phyloP scores from a whole-genome alignment of 1,140 invertebrate species.

The Drosophila navojoa region DNA sequence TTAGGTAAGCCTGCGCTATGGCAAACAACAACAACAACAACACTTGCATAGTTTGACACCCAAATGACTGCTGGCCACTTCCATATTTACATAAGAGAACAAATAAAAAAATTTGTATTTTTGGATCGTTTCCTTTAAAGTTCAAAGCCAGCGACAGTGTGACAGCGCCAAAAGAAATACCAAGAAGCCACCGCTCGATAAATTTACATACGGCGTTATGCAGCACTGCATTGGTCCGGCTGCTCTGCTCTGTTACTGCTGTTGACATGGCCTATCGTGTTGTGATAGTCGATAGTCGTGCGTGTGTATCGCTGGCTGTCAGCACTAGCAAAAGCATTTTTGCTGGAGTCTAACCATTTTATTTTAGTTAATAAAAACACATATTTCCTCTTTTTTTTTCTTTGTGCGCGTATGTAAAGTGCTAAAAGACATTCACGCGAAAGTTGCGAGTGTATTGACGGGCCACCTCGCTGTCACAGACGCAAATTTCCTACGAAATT shows the following conservation, averaged over 20 bases:
- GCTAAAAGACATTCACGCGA: constrained; percentile 45
- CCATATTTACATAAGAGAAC: too few species aligned
- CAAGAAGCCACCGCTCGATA: not conserved
- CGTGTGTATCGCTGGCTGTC: constrained; percentile 29
- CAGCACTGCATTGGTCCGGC: not conserved
- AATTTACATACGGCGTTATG: not conserved
- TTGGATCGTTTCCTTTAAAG: not conserved
- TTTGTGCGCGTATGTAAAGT: constrained; percentile 62
- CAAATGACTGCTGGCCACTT: too few species aligned
- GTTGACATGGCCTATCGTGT: not conserved
- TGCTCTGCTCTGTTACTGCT: not conserved
- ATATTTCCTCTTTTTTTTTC: constrained; percentile 69
- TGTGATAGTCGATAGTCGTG: constrained; percentile 18
- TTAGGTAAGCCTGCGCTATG: not conserved
- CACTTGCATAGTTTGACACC: not conserved
- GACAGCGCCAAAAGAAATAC: not conserved
- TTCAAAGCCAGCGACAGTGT: not conserved
- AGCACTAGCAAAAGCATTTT: constrained; percentile 61
- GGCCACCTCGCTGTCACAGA: constrained; percentile 29
- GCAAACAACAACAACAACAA: not conserved
- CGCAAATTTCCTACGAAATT: constrained; percentile 55
- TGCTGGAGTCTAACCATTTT: constrained; percentile 75
- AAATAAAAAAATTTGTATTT: too few species aligned
- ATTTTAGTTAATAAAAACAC: constrained; percentile 79
- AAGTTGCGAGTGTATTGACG: constrained; percentile 31